Base-by-base conservation (phyloP, 1,140 invertebrate species). In the Procambarus virginalis region DNA sequence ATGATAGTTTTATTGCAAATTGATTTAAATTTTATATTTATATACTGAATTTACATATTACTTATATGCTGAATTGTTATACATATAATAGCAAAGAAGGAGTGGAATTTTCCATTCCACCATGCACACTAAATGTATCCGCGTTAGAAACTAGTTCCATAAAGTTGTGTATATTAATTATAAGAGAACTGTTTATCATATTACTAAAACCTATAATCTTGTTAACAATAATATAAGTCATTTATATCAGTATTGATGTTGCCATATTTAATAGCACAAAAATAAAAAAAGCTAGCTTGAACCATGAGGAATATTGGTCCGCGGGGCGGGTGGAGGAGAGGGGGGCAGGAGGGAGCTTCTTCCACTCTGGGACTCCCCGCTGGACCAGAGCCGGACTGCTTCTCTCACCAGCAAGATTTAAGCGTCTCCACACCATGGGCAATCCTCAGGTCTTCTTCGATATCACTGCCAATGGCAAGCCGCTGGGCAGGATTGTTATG, bases 361-460 rank as follows among this genome's bases (percentile, higher is more conserved):
- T 78, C 64, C n/a, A 34, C 75, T 55, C 58, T 45, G 48, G n/a
- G 46, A 20, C 55, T n/a, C 5, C 6, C 76, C 2, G 60, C 20
- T 20, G 34, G 22, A 20, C 3, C 49, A 60, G 45, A n/a, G 34
- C 68, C 34, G 3, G 3, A 9, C 49, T 20, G 4, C 17, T 51
- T 45, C 20, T 84, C 83, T 22, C 70, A 55, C 4, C 51, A 8
- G 8, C 48, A 5, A 49, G 48, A 75, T 12, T 2, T 78, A 14
- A 34, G 14, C 2, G 14, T 14, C 20, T 45, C 4, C 10, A n/a
- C 84, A 64, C 9, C 55, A 98, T 98, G 97, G 95, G 95, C 94
- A 95, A 97, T 91, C 97, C 97, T 92, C 95, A 96, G 93, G 97
- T 98, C 93, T 99, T 96, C 94, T 97, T 99, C 93, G 98, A 99